Evolutionary conservation across 1,140 invertebrate genomes (phyloP).

Genomic region (Bombus pyrosoma): DNA sequence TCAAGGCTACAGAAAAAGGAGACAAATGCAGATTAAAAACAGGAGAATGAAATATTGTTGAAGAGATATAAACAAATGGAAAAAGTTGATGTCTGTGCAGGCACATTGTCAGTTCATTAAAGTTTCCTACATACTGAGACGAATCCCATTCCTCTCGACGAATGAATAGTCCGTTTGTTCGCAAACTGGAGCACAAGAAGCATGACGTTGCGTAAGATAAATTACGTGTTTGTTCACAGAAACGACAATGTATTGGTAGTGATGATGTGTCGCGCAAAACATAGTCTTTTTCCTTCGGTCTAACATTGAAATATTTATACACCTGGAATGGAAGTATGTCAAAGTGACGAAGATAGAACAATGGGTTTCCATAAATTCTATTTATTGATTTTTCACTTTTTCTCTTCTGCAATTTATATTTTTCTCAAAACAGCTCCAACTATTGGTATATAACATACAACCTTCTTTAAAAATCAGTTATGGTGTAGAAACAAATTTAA

Average conservation of each 20-base stretch:
- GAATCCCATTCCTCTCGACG: slow-evolving; percentile 15
- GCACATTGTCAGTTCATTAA: not conserved
- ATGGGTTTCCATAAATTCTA: slow-evolving; percentile 8
- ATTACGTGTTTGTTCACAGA: slow-evolving; percentile 28
- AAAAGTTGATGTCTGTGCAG: not conserved
- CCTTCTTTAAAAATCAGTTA: not conserved
- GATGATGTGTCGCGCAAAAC: not conserved
- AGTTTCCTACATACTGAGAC: not conserved
- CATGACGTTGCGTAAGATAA: slow-evolving; percentile 45
- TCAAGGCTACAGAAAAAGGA: not conserved
- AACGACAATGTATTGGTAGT: slow-evolving; percentile 1
- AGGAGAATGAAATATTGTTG: not conserved
- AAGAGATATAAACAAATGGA: not conserved
- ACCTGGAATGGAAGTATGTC: slow-evolving; percentile 19
- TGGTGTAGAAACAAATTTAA: not conserved
- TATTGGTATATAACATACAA: not conserved
- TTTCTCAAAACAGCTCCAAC: not conserved
- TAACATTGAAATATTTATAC: slow-evolving; percentile 39
- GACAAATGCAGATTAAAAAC: not conserved
- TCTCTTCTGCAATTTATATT: not conserved
- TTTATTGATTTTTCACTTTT: not conserved
- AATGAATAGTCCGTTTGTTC: slow-evolving; percentile 44
- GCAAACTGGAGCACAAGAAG: slow-evolving; percentile 26
- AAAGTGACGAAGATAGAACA: not conserved
- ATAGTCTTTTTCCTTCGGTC: slow-evolving; percentile 3